These are phyloP conservation scores for Choristoneura rosaceana DNA, from an alignment of 2,888 invertebrate species.

Conservation along the genomic window DNA sequence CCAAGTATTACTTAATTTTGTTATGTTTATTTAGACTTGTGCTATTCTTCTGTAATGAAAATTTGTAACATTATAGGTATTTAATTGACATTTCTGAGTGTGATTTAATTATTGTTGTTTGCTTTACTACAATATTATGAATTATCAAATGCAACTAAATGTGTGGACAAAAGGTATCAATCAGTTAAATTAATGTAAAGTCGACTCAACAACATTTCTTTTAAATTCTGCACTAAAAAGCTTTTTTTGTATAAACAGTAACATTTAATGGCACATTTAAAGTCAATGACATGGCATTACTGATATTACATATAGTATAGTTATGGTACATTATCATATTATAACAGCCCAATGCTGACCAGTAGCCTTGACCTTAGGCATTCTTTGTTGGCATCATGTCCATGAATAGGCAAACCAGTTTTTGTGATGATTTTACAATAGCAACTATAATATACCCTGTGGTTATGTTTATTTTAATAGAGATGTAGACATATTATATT, in stretches of 20 bases:
- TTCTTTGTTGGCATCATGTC: slow-evolving; percentile 54
- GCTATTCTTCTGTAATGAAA: no score
- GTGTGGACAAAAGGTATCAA: no score
- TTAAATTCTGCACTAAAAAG: no score
- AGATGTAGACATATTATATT: background rate
- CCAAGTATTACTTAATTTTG: no score
- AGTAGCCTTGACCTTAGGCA: slow-evolving; percentile 60
- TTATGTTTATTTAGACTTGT: no score
- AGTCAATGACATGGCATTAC: slow-evolving; percentile 26
- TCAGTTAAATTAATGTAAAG: no score
- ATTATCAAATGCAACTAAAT: no score
- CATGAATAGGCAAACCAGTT: slow-evolving; percentile 55
- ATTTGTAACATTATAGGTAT: no score
- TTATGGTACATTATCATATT: slow-evolving; percentile 32
- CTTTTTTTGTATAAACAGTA: background rate
- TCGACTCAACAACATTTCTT: no score
- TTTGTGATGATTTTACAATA: slow-evolving; percentile 41
- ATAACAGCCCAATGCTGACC: slow-evolving; percentile 23
- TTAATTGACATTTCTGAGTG: no score
- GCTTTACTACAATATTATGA: no score
- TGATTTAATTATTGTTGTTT: no score
- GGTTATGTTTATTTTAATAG: slow-evolving; percentile 6
- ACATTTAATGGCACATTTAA: slow-evolving; percentile 12
- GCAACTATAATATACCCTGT: slow-evolving; percentile 11
- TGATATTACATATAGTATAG: slow-evolving; percentile 2